A percentile compares a stretch with the other conserved stretches of the same genome.
phyloP scores from a whole-genome alignment of 2,888 invertebrate genomes.

The Iselma pallidipennis region DNA sequence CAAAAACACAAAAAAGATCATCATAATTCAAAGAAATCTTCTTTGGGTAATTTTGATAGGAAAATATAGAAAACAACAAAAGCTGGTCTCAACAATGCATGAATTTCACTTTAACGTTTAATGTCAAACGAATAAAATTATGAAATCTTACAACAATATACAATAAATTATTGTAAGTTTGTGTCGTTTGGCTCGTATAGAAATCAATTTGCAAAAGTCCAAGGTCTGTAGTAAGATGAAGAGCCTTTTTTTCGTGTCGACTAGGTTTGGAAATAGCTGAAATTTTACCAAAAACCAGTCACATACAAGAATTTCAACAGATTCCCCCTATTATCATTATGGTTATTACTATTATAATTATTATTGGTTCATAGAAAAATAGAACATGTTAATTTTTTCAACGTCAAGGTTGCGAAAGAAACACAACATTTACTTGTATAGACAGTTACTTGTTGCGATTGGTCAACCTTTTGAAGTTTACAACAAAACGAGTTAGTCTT shows the following conservation, averaged over 20 bases:
- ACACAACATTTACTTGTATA: constrained; percentile 22
- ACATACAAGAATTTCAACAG: background rate
- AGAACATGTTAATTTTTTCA: constrained; percentile 13
- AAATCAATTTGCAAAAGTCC: background rate
- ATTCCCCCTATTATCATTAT: background rate
- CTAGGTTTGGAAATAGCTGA: background rate
- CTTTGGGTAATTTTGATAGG: background rate
- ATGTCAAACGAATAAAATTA: background rate
- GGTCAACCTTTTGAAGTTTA: constrained; percentile 2
- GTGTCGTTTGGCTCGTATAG: background rate
- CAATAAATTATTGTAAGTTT: constrained; percentile 9
- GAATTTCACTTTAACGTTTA: background rate
- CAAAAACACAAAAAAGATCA: too few species aligned
- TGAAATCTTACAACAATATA: background rate
- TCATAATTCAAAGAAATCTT: background rate
- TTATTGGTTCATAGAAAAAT: background rate
- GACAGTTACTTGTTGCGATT: background rate
- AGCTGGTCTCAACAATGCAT: background rate
- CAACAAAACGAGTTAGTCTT: background rate
- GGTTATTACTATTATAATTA: too few species aligned
- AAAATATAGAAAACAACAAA: background rate
- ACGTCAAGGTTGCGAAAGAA: constrained; percentile 32
- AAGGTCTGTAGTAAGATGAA: background rate
- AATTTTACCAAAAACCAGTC: too few species aligned
- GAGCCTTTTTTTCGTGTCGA: too few species aligned